A percentile compares a stretch with the other conserved stretches of the same genome.
Conservation (phyloP, 1,140 invertebrate genomes). For the Phthorimaea operculella region DNA sequence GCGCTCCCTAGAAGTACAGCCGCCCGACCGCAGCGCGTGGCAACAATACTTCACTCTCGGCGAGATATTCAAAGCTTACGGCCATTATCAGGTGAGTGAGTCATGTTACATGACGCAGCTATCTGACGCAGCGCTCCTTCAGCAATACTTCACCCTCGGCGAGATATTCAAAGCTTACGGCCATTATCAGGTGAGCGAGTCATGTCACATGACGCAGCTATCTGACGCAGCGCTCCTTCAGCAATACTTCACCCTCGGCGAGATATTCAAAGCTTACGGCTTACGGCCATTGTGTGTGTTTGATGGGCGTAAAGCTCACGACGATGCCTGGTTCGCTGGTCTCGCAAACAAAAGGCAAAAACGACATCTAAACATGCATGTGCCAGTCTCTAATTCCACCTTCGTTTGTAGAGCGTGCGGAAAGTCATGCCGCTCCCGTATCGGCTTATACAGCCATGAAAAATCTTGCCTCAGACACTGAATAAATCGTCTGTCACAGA, state of each 20-base stretch:
- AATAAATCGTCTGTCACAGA: too few relatives aligned
- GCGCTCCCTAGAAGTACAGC: conserved; percentile 80
- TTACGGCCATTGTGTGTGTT: too few relatives aligned
- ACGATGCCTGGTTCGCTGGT: too few relatives aligned
- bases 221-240: conserved; percentile 79
- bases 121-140: conserved; percentile 80
- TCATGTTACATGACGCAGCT: too few relatives aligned
- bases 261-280: conserved; percentile 87
- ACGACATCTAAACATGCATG: too few relatives aligned
- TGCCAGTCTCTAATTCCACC: too few relatives aligned
- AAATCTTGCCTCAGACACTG: too few relatives aligned
- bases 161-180: conserved; percentile 89
- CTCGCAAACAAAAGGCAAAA: too few relatives aligned
- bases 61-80: conserved; percentile 87
- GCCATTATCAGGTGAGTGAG: conserved; percentile 84
- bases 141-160: conserved; percentile 87
- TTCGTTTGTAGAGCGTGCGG: too few relatives aligned
- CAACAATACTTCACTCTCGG: conserved; percentile 89
- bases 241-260: conserved; percentile 73
- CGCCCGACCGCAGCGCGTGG: conserved; percentile 87
- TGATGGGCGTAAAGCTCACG: too few relatives aligned
- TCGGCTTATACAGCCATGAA: too few relatives aligned
- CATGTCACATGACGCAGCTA: conserved; percentile 94
- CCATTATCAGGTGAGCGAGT: conserved; percentile 82
- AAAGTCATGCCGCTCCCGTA: too few relatives aligned